Percentiles rank a stretch among this genome's conserved stretches.
phyloP scores from a whole-genome alignment of 2,797 vertebrate genomes.

The Emys orbicularis region DNA sequence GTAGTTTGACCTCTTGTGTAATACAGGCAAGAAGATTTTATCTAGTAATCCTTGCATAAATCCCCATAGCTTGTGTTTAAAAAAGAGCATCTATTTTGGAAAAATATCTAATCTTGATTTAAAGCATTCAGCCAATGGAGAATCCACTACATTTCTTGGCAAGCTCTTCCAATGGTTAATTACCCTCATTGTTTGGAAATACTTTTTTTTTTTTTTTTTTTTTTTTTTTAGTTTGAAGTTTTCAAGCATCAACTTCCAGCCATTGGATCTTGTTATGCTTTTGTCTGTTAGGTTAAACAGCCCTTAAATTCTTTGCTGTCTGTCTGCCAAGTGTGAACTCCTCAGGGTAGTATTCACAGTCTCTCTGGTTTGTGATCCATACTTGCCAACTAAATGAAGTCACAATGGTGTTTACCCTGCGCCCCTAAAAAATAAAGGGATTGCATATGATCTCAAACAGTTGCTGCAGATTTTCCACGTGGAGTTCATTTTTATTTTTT shows the following conservation, averaged over 20 bases:
- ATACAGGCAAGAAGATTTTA: not conserved
- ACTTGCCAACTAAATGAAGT: not conserved
- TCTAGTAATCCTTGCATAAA: accelerated
- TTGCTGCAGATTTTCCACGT: not conserved
- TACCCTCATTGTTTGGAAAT: not conserved
- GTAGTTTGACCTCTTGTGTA: not conserved
- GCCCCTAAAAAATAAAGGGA: not conserved
- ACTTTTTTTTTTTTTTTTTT: no score
- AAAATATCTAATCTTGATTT: not conserved
- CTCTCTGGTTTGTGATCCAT: not conserved
- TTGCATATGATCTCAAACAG: not conserved
- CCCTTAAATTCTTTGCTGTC: slow-evolving; percentile 8
- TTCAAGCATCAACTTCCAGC: slow-evolving; percentile 3
- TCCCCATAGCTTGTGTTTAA: not conserved
- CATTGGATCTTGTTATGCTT: not conserved
- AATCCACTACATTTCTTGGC: not conserved
- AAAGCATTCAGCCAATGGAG: not conserved
- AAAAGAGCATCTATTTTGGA: not conserved
- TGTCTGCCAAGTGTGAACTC: not conserved
- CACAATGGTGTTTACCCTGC: not conserved
- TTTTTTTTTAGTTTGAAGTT: not conserved
- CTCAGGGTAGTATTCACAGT: slow-evolving; percentile 5
- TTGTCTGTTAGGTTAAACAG: slow-evolving; percentile 35
- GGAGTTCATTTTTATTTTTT: not conserved
- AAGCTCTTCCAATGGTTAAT: not conserved